phyloP scores from a whole-genome alignment of 2,113 vertebrate species.

The Dipodomys ordii region DNA sequence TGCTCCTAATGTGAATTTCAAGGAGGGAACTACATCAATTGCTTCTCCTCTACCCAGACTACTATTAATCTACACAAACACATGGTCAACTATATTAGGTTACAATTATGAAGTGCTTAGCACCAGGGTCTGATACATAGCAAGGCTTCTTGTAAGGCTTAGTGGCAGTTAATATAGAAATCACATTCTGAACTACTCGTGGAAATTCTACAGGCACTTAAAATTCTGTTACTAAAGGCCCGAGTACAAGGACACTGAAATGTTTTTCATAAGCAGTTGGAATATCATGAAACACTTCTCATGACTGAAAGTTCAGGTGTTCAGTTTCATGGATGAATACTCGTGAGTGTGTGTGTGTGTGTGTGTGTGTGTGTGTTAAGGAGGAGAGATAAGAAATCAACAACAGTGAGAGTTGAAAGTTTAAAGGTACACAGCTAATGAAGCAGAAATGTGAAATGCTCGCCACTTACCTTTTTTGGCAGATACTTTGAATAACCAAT shows the following conservation, averaged over 20 bases:
- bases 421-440: background rate
- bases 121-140: background rate
- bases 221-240: conserved; percentile 52
- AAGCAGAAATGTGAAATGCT: background rate
- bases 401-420: background rate
- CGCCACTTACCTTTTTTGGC: background rate
- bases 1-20: conserved; percentile 65
- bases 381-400: background rate
- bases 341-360: no score
- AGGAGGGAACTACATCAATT: conserved; percentile 60
- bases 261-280: conserved; percentile 10
- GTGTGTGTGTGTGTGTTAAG: background rate
- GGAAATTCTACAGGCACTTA: conserved; percentile 43
- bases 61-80: conserved; percentile 69
- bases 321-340: background rate
- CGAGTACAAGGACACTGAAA: conserved; percentile 11
- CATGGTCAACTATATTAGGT: conserved; percentile 65
- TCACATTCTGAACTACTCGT: conserved; percentile 43
- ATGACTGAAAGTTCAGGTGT: background rate
- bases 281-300: background rate
- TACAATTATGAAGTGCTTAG: conserved; percentile 57
- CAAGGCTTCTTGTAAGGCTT: conserved; percentile 62
- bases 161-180: conserved; percentile 55
- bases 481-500: background rate
- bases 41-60: conserved; percentile 39